Base-by-base conservation (phyloP, 2,797 vertebrate species). In the Aplochiton taeniatus region DNA sequence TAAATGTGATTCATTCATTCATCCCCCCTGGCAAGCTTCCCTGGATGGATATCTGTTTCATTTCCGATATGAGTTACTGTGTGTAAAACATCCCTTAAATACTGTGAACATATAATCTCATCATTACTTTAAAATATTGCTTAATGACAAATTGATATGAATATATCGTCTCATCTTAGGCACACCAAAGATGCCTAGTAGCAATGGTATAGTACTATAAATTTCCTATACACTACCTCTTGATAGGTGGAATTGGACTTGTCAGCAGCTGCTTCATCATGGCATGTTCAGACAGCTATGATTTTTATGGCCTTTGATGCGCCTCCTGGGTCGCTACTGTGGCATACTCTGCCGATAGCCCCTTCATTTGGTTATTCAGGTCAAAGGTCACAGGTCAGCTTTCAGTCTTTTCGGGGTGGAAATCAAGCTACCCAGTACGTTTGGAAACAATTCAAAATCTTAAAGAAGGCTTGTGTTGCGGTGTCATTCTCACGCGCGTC, bases 191-290 rank as follows among this genome's bases (percentile, higher is more conserved):
- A 31, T 53, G 61, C 76, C 57, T 54, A 5, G 47, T 9, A 65
- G 64, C 20, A 43, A 48, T 68, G 58, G 60, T 63, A 73, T n/a
- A n/a, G n/a, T 55, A 51, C 45, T n/a, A 20, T 65, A 19, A 50
- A 52, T n/a, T 17, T 16, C 54, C n/a, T 63, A n/a, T 44, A 12
- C 1, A 52, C 63, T 31, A 50, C 1, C 5, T 52, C 57, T 58
- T 51, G 61, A 64, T 44, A 69, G 55, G 48, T 62, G 50, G 55
- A 50, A 59, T 65, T 58, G 56, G n/a, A 11, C 57, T 70, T 41
- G 80, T 89, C 87, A 61, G 59, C 62, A 92, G 88, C 86, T 90
- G 90, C 76, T 63, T 61, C 70, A 73, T 74, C 60, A 57, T 57
- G 58, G 78, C 90, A 89, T 74, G 87, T 84, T 58, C 60, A 80